Evolutionary conservation across 2,113 vertebrate genomes (phyloP).

Genomic region (Mustelus asterias): DNA sequence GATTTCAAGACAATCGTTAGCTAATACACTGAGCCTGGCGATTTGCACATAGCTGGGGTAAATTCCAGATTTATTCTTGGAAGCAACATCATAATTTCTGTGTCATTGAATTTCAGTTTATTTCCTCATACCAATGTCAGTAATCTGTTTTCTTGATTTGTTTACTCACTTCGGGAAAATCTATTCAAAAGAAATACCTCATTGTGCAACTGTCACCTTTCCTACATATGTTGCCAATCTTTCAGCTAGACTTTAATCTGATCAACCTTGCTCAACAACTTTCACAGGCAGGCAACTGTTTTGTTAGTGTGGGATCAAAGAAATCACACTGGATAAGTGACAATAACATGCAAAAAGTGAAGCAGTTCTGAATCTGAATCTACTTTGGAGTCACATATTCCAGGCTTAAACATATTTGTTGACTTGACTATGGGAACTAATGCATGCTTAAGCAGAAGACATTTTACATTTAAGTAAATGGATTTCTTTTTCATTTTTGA

Average conservation of each 20-base stretch:
- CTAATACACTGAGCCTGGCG: not conserved
- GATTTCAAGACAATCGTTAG: not conserved
- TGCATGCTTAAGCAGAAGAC: not conserved
- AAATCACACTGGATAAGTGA: not conserved
- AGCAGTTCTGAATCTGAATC: not conserved
- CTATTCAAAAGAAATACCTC: not conserved
- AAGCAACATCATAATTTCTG: no score
- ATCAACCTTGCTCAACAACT: not conserved
- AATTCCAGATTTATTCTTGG: not conserved
- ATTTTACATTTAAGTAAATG: not conserved
- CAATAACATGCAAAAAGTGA: not conserved
- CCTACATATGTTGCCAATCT: not conserved
- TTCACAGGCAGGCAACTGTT: not conserved
- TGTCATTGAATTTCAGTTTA: not conserved
- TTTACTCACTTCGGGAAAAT: not conserved
- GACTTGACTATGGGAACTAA: not conserved
- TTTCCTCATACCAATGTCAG: conserved; percentile 8
- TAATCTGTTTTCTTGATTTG: not conserved
- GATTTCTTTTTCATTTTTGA: not conserved
- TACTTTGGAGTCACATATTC: not conserved
- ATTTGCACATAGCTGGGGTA: not conserved
- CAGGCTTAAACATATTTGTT: not conserved
- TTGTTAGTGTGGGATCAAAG: not conserved
- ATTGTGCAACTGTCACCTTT: not conserved
- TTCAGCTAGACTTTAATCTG: not conserved